Base-by-base conservation (phyloP, 2,888 invertebrate genomes). In the Gymnosoma rotundatum region DNA sequence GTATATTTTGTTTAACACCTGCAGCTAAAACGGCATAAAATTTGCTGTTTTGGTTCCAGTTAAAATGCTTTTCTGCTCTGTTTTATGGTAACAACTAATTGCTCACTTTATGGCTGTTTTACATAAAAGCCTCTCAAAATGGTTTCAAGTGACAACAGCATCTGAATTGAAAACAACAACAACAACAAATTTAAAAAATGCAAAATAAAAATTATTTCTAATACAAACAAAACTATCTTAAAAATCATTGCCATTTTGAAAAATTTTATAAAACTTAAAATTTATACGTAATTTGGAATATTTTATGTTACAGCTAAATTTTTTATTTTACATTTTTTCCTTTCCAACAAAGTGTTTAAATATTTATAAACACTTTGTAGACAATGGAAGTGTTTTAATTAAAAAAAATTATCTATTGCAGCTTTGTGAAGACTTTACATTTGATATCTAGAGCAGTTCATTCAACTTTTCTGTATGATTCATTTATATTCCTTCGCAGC, bases 51-150 rank as follows among this genome's bases (percentile, higher is more conserved):
- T 56, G 67, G 25, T 52, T 58, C 1, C 16, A 52, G 18, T 42
- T 50, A 25, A 25, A 16, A 48, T 12, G 42, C 52, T 45, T 21
- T 58, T 76, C 36, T 56, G 38, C 32, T 8, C 4, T 32, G 8
- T 38, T 74, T 80, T 81, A 81, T 70, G 63, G 70, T 42, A 25
- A 20, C 69, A 75, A 75, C 75, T 81, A 81, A 81, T 81, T 75
- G 81, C 75, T 81, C 81, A 81, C 75, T 81, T 81, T 81, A 81
- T 81, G 81, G 75, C 58, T 64, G 54, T 75, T 81, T 75, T 81
- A 75, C 69, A 69, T 75, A 63, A 81, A 75, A 64, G 69, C 70
- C 75, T 75, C 69, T 70, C 58, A 42, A 1, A 12, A 64, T 75
- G 18, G 21, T 58, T 42, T 56, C n/a, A 50, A 21, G 63, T 38